Percentiles rank a stretch among this genome's conserved stretches.
Conservation (phyloP, 2,888 invertebrate species). For the Abrostola triplasia region DNA sequence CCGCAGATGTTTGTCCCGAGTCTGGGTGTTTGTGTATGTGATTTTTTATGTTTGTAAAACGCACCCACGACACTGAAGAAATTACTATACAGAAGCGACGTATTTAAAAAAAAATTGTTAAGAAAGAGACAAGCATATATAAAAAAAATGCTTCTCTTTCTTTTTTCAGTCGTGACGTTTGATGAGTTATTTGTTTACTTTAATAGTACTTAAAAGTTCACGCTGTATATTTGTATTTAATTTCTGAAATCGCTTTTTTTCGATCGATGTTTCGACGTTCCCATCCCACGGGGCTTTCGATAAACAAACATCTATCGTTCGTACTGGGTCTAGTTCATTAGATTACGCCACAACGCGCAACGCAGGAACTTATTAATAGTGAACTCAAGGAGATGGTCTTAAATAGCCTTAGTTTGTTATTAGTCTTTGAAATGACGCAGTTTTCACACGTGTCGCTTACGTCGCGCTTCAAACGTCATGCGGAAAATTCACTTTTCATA, state of each 20-base stretch:
- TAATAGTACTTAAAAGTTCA: background rate
- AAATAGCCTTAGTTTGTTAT: conserved; percentile 20
- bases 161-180: conserved; percentile 1
- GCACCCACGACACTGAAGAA: too few species aligned
- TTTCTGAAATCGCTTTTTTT: background rate
- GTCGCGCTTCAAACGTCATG: conserved; percentile 38
- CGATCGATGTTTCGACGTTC: background rate
- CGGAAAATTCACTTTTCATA: conserved; percentile 40
- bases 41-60: too few species aligned
- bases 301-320: conserved; percentile 2
- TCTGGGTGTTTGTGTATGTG: too few species aligned
- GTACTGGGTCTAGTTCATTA: conserved; percentile 2
- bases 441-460: conserved; percentile 43
- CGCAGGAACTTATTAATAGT: conserved; percentile 26
- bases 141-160: background rate
- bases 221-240: background rate
- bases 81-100: too few species aligned
- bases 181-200: conserved; percentile 3
- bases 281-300: background rate
- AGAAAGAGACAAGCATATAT: background rate
- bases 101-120: too few species aligned
- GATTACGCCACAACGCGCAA: conserved; percentile 12
- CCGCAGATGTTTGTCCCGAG: too few species aligned
- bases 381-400: conserved; percentile 11
- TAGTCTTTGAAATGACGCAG: conserved; percentile 37